These are phyloP conservation scores for Thalpophila matura DNA, from an alignment of 2,888 invertebrate species.

Conservation along the genomic window DNA sequence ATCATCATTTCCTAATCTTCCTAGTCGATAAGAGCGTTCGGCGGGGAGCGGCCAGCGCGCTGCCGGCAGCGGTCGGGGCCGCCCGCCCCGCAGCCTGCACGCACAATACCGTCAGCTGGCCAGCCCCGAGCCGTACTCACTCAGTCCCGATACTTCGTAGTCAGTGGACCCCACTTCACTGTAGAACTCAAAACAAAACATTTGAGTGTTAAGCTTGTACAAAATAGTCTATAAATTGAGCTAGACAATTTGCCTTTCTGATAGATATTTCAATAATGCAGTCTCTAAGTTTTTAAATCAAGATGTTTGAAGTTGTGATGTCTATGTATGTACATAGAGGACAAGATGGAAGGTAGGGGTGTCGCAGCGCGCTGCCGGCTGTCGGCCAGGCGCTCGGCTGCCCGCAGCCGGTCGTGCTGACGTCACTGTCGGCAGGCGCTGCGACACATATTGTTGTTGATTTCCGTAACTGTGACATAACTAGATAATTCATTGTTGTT, in stretches of 20 bases:
- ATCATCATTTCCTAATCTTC: constrained; percentile 74
- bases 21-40: constrained; percentile 62
- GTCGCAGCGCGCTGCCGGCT: constrained; percentile 36
- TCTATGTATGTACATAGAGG: constrained; percentile 62
- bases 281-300: constrained; percentile 69
- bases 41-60: constrained; percentile 31
- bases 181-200: constrained; percentile 67
- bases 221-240: constrained; percentile 80
- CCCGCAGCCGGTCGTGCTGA: not conserved
- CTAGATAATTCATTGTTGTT: constrained; percentile 88
- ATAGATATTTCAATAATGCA: constrained; percentile 75
- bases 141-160: constrained; percentile 58
- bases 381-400: not conserved
- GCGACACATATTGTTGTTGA: constrained; percentile 78
- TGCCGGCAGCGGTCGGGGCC: constrained; percentile 1
- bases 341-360: constrained; percentile 53
- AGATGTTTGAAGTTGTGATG: constrained; percentile 60
- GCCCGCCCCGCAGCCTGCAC: not conserved
- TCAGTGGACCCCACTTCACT: constrained; percentile 64
- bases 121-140: constrained; percentile 38
- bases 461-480: constrained; percentile 79
- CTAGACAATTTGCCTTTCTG: constrained; percentile 81
- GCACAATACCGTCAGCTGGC: constrained; percentile 12
- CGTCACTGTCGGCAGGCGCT: constrained; percentile 15
- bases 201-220: constrained; percentile 79